A percentile compares a stretch with the other conserved stretches of the same genome.
These are phyloP conservation scores for Subanguina moxae DNA, from an alignment of 1,140 invertebrate species.

Conservation along the genomic window DNA sequence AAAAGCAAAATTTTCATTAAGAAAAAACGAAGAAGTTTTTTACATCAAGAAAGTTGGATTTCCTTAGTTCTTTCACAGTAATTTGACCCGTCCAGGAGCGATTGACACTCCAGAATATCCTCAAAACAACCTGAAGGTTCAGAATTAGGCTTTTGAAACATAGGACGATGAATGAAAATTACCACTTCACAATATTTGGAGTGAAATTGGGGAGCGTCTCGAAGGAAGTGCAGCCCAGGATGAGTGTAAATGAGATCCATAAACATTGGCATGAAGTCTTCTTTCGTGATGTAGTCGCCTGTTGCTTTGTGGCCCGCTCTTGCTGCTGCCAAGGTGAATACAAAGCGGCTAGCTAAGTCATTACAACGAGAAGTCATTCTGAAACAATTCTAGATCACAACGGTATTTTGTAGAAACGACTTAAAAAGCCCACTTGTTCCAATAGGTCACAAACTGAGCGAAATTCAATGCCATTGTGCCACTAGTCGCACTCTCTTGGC, in stretches of 20 bases:
- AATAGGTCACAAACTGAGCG: slow-evolving; percentile 48
- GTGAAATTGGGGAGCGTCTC: slow-evolving; percentile 96
- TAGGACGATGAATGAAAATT: neutral
- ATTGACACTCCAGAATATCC: slow-evolving; percentile 97
- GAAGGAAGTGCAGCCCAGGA: slow-evolving; percentile 90
- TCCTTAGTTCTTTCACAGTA: slow-evolving; percentile 78
- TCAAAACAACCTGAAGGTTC: slow-evolving; percentile 68
- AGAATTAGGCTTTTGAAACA: slow-evolving; percentile 4
- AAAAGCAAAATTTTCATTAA: neutral
- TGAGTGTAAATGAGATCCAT: slow-evolving; percentile 99
- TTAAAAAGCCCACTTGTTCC: slow-evolving; percentile 56
- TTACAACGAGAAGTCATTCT: slow-evolving; percentile 64
- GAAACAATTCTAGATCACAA: neutral
- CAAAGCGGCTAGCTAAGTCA: slow-evolving; percentile 82
- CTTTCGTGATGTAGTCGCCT: slow-evolving; percentile 63
- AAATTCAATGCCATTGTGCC: slow-evolving; percentile 32
- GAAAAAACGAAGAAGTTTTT: slow-evolving; percentile 63
- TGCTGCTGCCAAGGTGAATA: slow-evolving; percentile 69
- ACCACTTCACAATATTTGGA: slow-evolving; percentile 72
- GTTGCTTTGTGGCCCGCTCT: slow-evolving; percentile 21
- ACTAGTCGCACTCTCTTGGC: neutral
- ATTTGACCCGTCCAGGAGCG: slow-evolving; percentile 92
- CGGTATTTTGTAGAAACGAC: neutral
- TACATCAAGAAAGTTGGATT: slow-evolving; percentile 77
- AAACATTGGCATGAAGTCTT: slow-evolving; percentile 78